Evolutionary conservation across 2,113 vertebrate genomes (phyloP), one percentile per base, ranked within the genome.

Genomic region (Thymallus thymallus): DNA sequence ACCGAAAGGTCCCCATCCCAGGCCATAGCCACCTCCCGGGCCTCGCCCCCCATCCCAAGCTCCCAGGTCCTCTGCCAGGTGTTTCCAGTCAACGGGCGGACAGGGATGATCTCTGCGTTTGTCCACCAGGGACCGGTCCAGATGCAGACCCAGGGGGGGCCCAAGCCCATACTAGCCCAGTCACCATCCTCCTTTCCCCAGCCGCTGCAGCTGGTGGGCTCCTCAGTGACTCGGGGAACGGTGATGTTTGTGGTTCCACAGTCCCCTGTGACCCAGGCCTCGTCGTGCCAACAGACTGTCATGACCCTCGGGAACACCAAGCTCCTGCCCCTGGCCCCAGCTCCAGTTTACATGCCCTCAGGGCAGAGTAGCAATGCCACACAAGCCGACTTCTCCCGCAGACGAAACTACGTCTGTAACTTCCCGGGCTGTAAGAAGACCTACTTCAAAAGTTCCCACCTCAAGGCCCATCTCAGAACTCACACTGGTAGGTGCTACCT

Each of bases 391-490:
- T 96, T 98, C 72, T 97, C 94, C 22, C 92, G 98, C 72, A 88
- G 97, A 26, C 93, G 98, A 0, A 98, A 97, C 85, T 99, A 99
- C 0, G 84, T 98, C 13, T 99, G 98, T 76, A 95, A 80, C 86
- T 98, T 97, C 70, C 92, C 94, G 0, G 96, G 96, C 56, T 99
- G 98, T 91, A 95, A 94, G 87, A 99, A 99, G 89, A 99, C 97
- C 0, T 99, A 99, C 86, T 99, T 99, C 90, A 99, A 99, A 91
- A 99, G 98, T 48, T 99, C 98, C 0, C 98, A 99, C 85, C 95
- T 99, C 75, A 99, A 98, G 89, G 98, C 97, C 29, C 98, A 99
- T 83, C 95, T 99, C 68, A 95, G 98, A 78, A 99, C 97, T 0
- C 98, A 99, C 88, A 99, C 98, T 81, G 98, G 98, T 98, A 86